Conservation (phyloP, 2,888 invertebrate species). For the Sussaba pulchella region DNA sequence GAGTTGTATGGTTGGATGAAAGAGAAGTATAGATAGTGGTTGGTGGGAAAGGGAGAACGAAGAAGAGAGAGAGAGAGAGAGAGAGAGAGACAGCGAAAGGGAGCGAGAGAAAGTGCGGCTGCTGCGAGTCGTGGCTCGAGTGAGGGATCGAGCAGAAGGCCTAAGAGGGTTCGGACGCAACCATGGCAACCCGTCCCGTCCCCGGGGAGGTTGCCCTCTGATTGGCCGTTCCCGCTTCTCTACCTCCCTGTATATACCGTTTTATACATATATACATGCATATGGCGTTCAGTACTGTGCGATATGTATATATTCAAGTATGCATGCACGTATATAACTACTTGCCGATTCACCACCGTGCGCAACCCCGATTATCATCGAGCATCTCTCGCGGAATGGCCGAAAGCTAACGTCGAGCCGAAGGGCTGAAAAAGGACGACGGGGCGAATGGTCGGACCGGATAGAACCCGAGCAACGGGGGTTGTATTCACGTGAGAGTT, state of each 20-base stretch:
- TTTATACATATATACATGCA: slow-evolving; percentile 31
- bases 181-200: slow-evolving; percentile 83
- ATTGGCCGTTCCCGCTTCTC: slow-evolving; percentile 83
- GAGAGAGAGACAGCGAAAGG: slow-evolving; percentile 54
- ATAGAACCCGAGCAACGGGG: not conserved
- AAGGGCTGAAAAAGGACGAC: slow-evolving; percentile 62
- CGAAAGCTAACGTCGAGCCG: slow-evolving; percentile 68
- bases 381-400: slow-evolving; percentile 79
- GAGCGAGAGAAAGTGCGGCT: slow-evolving; percentile 56
- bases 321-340: slow-evolving; percentile 58
- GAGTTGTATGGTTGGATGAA: slow-evolving; percentile 67
- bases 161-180: slow-evolving; percentile 84
- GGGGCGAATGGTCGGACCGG: slow-evolving; percentile 34
- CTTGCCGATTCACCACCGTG: slow-evolving; percentile 76
- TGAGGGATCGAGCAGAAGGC: slow-evolving; percentile 82
- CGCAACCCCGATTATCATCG: slow-evolving; percentile 81
- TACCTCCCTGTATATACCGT: slow-evolving; percentile 72
- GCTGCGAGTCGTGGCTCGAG: slow-evolving; percentile 67
- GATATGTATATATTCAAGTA: slow-evolving; percentile 36
- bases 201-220: slow-evolving; percentile 83
- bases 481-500: not conserved
- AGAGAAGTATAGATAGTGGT: slow-evolving; percentile 57
- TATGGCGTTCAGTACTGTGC: slow-evolving; percentile 25
- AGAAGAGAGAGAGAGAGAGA: slow-evolving; percentile 42
- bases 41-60: slow-evolving; percentile 37